Conservation (phyloP, 1,140 invertebrate genomes). For the Hestina assimilis region DNA sequence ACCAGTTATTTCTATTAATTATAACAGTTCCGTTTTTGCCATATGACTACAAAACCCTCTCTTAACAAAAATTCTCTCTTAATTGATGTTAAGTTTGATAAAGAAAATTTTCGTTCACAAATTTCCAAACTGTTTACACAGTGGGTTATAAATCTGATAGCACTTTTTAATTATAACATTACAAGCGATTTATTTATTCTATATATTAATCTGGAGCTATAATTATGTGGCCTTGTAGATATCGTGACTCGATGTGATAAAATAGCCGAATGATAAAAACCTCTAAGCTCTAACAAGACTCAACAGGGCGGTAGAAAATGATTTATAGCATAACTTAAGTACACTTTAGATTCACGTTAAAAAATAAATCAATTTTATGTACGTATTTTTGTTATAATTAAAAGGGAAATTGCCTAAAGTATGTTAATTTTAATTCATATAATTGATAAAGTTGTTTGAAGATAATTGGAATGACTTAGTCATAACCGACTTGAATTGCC, state of each 20-base stretch:
- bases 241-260: slow-evolving; percentile 26
- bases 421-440: neutral
- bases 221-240: slow-evolving; percentile 11
- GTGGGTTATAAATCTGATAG: slow-evolving; percentile 12
- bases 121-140: slow-evolving; percentile 6
- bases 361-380: slow-evolving; percentile 18
- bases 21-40: too few relatives aligned
- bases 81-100: neutral
- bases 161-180: slow-evolving; percentile 14
- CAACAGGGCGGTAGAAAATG: slow-evolving; percentile 19
- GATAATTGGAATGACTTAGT: too few relatives aligned
- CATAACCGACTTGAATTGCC: too few relatives aligned
- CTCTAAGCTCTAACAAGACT: slow-evolving; percentile 15
- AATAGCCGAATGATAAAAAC: slow-evolving; percentile 22
- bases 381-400: slow-evolving; percentile 11
- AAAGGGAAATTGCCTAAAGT: slow-evolving; percentile 4
- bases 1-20: too few relatives aligned
- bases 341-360: slow-evolving; percentile 18
- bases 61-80: neutral
- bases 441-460: too few relatives aligned
- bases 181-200: slow-evolving; percentile 5
- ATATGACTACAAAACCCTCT: too few relatives aligned
- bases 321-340: slow-evolving; percentile 24
- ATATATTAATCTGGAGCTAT: slow-evolving; percentile 12
- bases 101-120: neutral